phyloP scores from a whole-genome alignment of 2,797 vertebrate species.

The Gambelia wislizenii region DNA sequence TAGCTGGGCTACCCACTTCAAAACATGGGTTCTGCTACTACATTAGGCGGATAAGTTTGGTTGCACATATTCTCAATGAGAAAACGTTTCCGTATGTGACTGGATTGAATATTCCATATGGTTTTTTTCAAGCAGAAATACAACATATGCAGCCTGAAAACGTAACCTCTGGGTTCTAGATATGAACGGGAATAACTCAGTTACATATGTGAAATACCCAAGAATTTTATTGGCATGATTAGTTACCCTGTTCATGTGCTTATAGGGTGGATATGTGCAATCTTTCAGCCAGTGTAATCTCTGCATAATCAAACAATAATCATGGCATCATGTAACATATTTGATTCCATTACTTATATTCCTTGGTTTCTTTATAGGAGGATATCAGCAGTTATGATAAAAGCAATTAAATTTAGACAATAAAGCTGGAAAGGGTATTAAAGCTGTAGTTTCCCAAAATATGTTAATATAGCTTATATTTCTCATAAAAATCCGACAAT shows the following conservation, averaged over 20 bases:
- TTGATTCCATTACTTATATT: background rate
- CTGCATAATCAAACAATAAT: background rate
- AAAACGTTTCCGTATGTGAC: background rate
- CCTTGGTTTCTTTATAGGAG: background rate
- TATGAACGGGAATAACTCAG: background rate
- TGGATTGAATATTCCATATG: background rate
- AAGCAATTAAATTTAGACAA: background rate
- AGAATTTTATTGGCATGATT: background rate
- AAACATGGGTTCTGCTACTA: background rate
- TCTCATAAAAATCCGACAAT: background rate
- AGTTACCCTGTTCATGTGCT: background rate
- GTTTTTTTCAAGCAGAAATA: background rate
- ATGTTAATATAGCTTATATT: background rate
- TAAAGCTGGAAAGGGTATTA: background rate
- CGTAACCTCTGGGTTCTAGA: background rate
- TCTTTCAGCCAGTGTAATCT: background rate
- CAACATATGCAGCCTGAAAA: background rate
- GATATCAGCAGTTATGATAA: background rate
- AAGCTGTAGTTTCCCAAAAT: background rate
- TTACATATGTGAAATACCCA: background rate
- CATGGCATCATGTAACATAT: background rate
- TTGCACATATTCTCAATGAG: background rate
- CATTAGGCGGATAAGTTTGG: background rate
- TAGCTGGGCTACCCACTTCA: background rate
- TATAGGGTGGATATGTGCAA: background rate